Percentiles rank a stretch among this genome's conserved stretches.
Evolutionary conservation across 2,113 vertebrate genomes (phyloP).

Genomic region (Trichechus manatus): DNA sequence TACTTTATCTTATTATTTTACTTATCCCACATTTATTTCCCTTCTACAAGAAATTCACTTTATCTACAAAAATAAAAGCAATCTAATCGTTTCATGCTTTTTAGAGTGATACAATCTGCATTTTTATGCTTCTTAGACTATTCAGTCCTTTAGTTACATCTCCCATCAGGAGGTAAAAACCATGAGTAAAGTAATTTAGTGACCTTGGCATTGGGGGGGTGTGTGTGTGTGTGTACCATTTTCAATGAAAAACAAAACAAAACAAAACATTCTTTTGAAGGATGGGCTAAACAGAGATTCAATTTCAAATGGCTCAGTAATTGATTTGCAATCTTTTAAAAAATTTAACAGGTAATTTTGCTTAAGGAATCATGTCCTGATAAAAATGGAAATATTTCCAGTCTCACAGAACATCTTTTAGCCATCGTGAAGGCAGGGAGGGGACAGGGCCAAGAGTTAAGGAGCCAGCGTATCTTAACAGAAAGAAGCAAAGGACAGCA

Average conservation of each 20-base stretch:
- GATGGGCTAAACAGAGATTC: neutral
- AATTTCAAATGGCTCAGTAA: conserved; percentile 1
- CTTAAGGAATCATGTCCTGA: neutral
- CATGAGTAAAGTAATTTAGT: neutral
- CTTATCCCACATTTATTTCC: neutral
- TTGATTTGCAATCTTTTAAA: neutral
- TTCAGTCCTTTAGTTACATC: neutral
- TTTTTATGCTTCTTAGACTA: neutral
- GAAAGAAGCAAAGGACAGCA: accelerated
- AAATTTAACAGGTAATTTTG: neutral
- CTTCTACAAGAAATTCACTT: neutral
- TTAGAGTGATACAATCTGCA: neutral
- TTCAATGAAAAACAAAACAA: too few relatives aligned
- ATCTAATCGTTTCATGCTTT: neutral
- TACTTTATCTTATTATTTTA: too few relatives aligned
- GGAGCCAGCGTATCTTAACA: neutral
- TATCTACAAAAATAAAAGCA: neutral
- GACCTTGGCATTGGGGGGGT: neutral
- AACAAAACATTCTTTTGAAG: neutral
- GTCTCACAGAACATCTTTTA: neutral
- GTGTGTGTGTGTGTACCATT: neutral
- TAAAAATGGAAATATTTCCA: neutral
- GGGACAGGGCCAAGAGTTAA: neutral
- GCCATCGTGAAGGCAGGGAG: too few relatives aligned
- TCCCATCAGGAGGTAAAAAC: neutral